phyloP scores from a whole-genome alignment of 2,113 vertebrate genomes.

The Capreolus pygargus region DNA sequence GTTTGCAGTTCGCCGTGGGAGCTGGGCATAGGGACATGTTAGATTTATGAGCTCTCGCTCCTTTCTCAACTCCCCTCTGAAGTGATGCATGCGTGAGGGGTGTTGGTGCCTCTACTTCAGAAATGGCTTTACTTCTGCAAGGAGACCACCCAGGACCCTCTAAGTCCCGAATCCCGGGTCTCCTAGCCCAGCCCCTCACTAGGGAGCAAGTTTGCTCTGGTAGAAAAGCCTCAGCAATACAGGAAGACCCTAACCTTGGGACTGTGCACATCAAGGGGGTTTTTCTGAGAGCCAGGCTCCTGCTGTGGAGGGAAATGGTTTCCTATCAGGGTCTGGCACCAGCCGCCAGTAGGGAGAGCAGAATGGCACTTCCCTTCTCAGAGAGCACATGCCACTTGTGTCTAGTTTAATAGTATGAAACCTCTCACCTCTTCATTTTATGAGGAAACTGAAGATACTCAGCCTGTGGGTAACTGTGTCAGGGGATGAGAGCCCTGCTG shows the following conservation, averaged over 20 bases:
- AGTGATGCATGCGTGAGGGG: fast-evolving
- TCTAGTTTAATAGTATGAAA: neutral
- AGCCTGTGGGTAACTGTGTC: neutral
- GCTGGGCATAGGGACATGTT: neutral
- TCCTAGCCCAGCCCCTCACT: neutral
- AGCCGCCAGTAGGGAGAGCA: neutral
- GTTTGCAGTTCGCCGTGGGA: fast-evolving
- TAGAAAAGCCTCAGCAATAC: neutral
- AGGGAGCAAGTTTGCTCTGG: neutral
- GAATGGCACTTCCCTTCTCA: neutral
- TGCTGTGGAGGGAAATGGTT: neutral
- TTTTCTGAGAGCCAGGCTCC: neutral
- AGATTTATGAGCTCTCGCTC: neutral
- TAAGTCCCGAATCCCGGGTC: neutral
- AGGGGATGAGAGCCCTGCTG: neutral
- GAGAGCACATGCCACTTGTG: neutral
- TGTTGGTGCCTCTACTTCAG: neutral
- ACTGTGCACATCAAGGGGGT: neutral
- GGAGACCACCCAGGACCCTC: fast-evolving
- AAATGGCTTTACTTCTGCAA: neutral
- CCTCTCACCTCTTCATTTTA: neutral
- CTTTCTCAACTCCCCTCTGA: neutral
- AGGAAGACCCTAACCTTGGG: neutral
- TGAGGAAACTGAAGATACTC: neutral
- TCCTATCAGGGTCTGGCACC: neutral